Conservation (phyloP, 2,113 vertebrate genomes). For the Apeltes quadracus region DNA sequence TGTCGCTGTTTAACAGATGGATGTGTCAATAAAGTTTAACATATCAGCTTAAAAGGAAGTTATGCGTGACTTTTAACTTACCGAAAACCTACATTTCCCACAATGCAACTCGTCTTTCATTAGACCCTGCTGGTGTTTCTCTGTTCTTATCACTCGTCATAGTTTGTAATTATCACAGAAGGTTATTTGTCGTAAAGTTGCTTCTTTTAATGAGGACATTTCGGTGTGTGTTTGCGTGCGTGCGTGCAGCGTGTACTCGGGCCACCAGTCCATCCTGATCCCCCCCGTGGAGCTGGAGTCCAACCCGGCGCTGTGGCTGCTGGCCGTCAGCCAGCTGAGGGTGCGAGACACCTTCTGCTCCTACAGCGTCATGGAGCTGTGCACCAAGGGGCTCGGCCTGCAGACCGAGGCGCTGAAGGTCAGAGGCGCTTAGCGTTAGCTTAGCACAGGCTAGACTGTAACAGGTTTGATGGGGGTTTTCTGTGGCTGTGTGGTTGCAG, state of each 20-base stretch:
- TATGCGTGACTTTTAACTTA: neutral
- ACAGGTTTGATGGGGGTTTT: no score
- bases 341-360: slow-evolving; percentile 98
- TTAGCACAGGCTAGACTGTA: no score
- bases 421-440: slow-evolving; percentile 29
- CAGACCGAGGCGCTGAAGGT: slow-evolving; percentile 98
- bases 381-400: slow-evolving; percentile 96
- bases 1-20: no score
- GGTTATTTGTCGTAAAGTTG: no score
- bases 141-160: no score
- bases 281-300: slow-evolving; percentile 96
- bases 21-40: no score
- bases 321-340: slow-evolving; percentile 97
- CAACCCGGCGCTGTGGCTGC: slow-evolving; percentile 95
- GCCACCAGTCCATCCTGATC: slow-evolving; percentile 98
- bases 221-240: neutral
- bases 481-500: no score
- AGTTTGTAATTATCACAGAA: no score
- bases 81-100: neutral
- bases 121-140: neutral
- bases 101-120: neutral
- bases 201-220: no score
- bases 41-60: no score
- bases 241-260: slow-evolving; percentile 91
- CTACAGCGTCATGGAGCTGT: slow-evolving; percentile 99